phyloP scores from a whole-genome alignment of 2,888 invertebrate species.

The Epirrita christyi region DNA sequence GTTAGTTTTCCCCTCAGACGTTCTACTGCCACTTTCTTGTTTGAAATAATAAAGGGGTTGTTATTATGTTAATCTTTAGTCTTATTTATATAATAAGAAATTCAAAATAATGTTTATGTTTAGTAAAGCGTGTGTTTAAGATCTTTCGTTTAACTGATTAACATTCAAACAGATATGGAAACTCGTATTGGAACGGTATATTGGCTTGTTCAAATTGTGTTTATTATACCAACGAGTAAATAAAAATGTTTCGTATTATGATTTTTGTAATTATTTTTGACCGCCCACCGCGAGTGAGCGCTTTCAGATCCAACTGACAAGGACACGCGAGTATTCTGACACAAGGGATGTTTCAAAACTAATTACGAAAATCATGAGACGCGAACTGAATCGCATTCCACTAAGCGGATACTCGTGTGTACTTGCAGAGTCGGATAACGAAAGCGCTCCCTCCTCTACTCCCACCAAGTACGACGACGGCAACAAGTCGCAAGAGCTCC shows the following conservation, averaged over 20 bases:
- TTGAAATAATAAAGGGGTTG: conserved; percentile 72
- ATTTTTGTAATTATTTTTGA: conserved; percentile 85
- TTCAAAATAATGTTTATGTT: conserved; percentile 71
- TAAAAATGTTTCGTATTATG: conserved; percentile 83
- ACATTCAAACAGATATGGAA: conserved; percentile 70
- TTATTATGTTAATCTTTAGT: conserved; percentile 80
- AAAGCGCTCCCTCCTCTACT: conserved; percentile 87
- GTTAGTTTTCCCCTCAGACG: conserved; percentile 19
- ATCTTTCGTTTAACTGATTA: conserved; percentile 74
- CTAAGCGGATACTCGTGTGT: conserved; percentile 82
- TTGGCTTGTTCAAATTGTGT: conserved; percentile 83
- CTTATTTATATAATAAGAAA: conserved; percentile 72
- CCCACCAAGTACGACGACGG: conserved; percentile 79
- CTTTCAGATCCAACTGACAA: conserved; percentile 67
- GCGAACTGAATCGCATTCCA: conserved; percentile 43
- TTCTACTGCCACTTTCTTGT: conserved; percentile 53
- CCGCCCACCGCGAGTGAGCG: conserved; percentile 64
- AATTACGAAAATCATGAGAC: conserved; percentile 80
- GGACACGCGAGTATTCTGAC: conserved; percentile 67
- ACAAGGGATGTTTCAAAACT: conserved; percentile 74
- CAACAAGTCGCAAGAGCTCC: conserved; percentile 87
- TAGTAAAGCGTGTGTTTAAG: conserved; percentile 73
- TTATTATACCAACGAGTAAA: conserved; percentile 82
- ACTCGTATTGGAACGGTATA: conserved; percentile 69
- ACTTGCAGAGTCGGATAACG: conserved; percentile 92